Percentiles rank a stretch among this genome's conserved stretches.
Conservation (phyloP, 37 sponge, comb jelly and placozoan species). For the Halichondria panicea region DNA sequence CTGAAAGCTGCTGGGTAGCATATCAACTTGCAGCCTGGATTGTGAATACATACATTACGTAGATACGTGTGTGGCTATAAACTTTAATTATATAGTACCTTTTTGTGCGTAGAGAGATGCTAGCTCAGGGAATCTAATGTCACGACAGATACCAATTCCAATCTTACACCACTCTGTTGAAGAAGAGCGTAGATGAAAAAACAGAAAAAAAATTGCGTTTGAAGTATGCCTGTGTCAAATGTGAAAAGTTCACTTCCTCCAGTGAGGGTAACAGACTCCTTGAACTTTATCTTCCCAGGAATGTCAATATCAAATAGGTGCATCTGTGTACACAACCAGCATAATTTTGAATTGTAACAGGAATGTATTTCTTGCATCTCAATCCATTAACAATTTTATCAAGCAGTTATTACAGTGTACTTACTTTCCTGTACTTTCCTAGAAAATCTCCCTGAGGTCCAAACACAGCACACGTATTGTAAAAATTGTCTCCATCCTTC, state of each 20-base stretch:
- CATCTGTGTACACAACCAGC: slow-evolving; percentile 36
- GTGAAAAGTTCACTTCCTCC: slow-evolving; percentile 66
- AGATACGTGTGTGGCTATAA: background rate
- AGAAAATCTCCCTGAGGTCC: slow-evolving; percentile 79
- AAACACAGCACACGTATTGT: slow-evolving; percentile 90
- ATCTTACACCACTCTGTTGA: slow-evolving; percentile 82
- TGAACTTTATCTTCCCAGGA: slow-evolving; percentile 90
- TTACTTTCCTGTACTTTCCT: slow-evolving; percentile 86
- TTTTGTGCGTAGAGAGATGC: slow-evolving; percentile 68
- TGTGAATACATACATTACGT: background rate
- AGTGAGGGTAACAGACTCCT: slow-evolving; percentile 82
- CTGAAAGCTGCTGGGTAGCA: slow-evolving; percentile 95
- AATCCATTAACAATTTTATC: too few relatives aligned
- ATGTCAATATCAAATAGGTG: slow-evolving; percentile 98
- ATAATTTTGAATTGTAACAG: too few relatives aligned
- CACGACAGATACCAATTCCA: slow-evolving; percentile 97
- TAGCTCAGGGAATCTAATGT: slow-evolving; percentile 90
- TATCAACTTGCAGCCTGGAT: slow-evolving; percentile 79
- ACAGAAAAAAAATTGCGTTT: background rate
- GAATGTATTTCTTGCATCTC: too few relatives aligned
- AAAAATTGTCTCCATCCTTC: slow-evolving; percentile 72
- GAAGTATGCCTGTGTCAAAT: slow-evolving; percentile 77
- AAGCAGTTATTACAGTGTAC: background rate
- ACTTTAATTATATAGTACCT: slow-evolving; percentile 28
- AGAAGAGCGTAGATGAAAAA: background rate